phyloP scores from a whole-genome alignment of 37 sponge, comb jelly and placozoan species.

The Geodia barretti region DNA sequence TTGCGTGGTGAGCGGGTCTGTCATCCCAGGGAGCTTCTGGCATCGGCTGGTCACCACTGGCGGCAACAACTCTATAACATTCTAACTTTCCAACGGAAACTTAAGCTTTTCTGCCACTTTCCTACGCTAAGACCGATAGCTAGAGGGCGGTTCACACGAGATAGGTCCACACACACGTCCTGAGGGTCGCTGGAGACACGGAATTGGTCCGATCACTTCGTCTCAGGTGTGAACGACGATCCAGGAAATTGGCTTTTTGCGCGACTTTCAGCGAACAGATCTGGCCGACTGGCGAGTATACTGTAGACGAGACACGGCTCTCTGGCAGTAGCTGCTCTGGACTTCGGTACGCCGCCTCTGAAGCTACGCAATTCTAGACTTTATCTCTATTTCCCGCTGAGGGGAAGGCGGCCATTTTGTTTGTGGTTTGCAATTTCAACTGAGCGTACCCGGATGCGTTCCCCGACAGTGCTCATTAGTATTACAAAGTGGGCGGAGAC shows the following conservation, averaged over 20 bases:
- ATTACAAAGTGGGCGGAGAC: not conserved
- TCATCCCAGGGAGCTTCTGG: slow-evolving; percentile 13
- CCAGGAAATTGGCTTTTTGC: not conserved
- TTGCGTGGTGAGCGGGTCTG: not conserved
- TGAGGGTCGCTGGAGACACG: not conserved
- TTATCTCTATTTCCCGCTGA: slow-evolving; percentile 30
- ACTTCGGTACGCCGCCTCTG: not conserved
- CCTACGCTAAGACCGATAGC: not conserved
- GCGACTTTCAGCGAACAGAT: slow-evolving; percentile 9
- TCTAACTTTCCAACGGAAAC: not conserved
- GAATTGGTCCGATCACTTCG: not conserved
- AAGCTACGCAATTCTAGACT: not conserved
- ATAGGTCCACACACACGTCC: not conserved
- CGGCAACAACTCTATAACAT: not conserved
- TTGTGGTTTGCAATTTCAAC: slow-evolving; percentile 55
- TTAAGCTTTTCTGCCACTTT: slow-evolving; percentile 11
- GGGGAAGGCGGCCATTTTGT: slow-evolving; percentile 66
- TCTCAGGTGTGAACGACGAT: not conserved
- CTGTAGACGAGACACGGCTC: not conserved
- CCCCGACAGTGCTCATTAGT: not conserved
- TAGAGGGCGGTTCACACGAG: not conserved
- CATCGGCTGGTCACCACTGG: not conserved
- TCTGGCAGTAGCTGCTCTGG: not conserved
- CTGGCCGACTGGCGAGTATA: not conserved
- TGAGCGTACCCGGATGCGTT: slow-evolving; percentile 19